Percentiles rank a stretch among this genome's conserved stretches.
Evolutionary conservation across 2,888 invertebrate genomes (phyloP).

Genomic region (Geophilus truncorum): DNA sequence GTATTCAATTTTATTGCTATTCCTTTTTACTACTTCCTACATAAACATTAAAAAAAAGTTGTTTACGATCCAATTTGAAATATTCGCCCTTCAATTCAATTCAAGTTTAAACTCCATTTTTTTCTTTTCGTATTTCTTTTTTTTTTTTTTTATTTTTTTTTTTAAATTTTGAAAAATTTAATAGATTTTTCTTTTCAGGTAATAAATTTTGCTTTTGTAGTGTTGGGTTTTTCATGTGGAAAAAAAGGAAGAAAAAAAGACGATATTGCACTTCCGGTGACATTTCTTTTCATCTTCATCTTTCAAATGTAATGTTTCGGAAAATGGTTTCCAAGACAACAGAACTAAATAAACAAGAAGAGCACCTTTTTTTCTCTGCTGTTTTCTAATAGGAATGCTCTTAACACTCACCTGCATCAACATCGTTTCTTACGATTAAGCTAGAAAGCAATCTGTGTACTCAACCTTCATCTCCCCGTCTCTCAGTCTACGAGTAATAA

Average conservation of each 20-base stretch:
- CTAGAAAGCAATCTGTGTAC: not conserved
- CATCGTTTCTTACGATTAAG: constrained; percentile 2
- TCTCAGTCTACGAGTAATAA: not conserved
- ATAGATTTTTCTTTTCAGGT: not conserved
- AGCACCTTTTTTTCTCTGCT: not conserved
- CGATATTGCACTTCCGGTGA: not conserved
- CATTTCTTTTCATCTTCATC: not conserved
- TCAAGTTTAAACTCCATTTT: no score
- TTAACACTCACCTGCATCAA: constrained; percentile 16
- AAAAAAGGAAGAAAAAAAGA: not conserved
- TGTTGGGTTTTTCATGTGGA: not conserved
- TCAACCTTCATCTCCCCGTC: not conserved
- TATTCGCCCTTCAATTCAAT: not conserved
- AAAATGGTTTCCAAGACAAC: constrained; percentile 1
- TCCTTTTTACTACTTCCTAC: not conserved
- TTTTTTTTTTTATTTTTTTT: not conserved
- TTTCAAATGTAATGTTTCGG: constrained; percentile 1
- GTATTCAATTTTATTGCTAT: not conserved
- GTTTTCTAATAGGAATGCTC: not conserved
- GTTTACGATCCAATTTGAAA: not conserved
- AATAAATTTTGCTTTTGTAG: not conserved
- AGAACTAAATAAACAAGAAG: not conserved
- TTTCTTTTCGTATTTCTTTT: no score
- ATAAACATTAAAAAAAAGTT: no score
- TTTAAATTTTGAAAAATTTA: not conserved